These are phyloP conservation scores for Trachelus stipa DNA, from an alignment of 2,888 invertebrate species.

Conservation along the genomic window DNA sequence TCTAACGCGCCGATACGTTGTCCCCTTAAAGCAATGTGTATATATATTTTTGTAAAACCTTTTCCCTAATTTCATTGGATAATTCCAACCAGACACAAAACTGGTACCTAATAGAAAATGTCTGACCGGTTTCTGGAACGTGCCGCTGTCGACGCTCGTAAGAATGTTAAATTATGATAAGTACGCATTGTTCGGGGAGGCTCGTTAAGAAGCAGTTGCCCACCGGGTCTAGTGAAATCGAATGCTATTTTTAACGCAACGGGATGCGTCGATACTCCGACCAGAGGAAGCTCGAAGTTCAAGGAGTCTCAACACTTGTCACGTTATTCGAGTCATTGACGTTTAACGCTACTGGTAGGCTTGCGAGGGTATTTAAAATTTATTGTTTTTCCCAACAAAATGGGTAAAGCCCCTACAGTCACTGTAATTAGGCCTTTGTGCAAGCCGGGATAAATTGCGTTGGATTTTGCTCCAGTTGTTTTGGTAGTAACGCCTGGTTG, in stretches of 20 bases:
- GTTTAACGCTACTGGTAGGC: neutral
- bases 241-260: neutral
- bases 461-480: neutral
- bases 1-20: neutral
- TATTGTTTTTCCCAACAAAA: neutral
- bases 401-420: neutral
- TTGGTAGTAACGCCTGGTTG: neutral
- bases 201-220: neutral
- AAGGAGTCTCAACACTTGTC: neutral
- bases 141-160: slow-evolving; percentile 8
- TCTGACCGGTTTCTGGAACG: slow-evolving; percentile 2
- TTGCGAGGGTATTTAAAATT: neutral
- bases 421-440: neutral
- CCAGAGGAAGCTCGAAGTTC: slow-evolving; percentile 3
- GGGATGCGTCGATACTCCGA: neutral
- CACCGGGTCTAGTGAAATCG: neutral
- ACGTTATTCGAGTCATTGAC: neutral
- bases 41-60: neutral
- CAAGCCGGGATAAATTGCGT: neutral
- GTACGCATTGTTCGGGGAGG: slow-evolving; percentile 16
- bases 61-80: neutral
- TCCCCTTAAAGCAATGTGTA: neutral
- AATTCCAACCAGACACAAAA: neutral
- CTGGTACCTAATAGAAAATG: neutral
- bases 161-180: slow-evolving; percentile 23